Evolutionary conservation across 2,888 invertebrate genomes (phyloP).

Genomic region (Acleris sparsana): DNA sequence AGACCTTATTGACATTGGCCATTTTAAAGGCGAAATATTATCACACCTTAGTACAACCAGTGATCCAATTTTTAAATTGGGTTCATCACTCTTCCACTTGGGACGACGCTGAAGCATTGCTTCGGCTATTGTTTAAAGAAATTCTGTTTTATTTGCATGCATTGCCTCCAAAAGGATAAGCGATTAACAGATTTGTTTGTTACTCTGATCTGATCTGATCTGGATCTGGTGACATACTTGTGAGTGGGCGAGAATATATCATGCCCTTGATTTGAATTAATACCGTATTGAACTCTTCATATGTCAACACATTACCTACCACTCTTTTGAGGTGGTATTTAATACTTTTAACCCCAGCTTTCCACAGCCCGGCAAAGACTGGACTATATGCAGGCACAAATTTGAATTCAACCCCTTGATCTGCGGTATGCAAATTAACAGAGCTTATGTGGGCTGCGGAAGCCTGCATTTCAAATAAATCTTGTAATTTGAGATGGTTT

Average conservation of each 20-base stretch:
- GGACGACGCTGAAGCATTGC: constrained; percentile 27
- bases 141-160: constrained; percentile 26
- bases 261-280: too few species aligned
- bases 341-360: too few species aligned
- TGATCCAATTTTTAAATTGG: constrained; percentile 19
- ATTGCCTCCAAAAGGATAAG: constrained; percentile 26
- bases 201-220: constrained; percentile 8
- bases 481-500: background rate
- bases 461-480: constrained; percentile 3
- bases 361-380: constrained; percentile 1
- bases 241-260: background rate
- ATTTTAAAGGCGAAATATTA: constrained; percentile 5
- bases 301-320: too few species aligned
- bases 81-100: constrained; percentile 24
- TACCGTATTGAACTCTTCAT: too few species aligned
- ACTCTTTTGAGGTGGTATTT: too few species aligned
- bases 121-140: constrained; percentile 33
- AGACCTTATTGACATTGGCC: constrained; percentile 20
- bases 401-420: constrained; percentile 4
- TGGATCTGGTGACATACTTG: constrained; percentile 11
- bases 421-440: background rate
- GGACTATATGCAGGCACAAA: constrained; percentile 13
- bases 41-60: constrained; percentile 26
- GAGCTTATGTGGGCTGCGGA: background rate
- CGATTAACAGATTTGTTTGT: constrained; percentile 8